Conservation (phyloP, 2,888 invertebrate species). For the Pachymerium ferrugineum region DNA sequence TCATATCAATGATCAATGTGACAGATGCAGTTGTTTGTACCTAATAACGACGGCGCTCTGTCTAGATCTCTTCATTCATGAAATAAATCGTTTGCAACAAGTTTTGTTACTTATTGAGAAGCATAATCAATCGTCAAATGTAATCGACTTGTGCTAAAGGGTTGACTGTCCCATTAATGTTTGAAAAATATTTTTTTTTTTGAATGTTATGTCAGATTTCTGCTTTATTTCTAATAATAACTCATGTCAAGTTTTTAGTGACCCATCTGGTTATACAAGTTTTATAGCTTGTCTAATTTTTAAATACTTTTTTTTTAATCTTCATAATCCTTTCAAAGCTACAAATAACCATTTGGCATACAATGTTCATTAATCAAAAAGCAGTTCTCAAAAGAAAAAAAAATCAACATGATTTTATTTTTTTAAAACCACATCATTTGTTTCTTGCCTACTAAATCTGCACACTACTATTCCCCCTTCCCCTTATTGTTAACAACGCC, state of each 20-base stretch:
- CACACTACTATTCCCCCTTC: background rate
- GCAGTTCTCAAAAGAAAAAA: too few species aligned
- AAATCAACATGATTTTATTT: too few species aligned
- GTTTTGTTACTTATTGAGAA: too few species aligned
- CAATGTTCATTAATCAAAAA: slow-evolving; percentile 4
- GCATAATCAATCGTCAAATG: too few species aligned
- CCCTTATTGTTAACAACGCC: background rate
- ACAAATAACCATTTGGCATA: slow-evolving; percentile 6
- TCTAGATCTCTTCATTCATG: too few species aligned
- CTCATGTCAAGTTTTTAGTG: background rate
- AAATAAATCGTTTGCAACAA: too few species aligned
- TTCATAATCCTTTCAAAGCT: background rate
- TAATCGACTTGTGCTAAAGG: too few species aligned
- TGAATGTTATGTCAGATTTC: background rate
- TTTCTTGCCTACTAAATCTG: background rate
- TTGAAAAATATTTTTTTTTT: too few species aligned
- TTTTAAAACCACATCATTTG: background rate
- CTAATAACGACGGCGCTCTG: too few species aligned
- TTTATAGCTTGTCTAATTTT: background rate
- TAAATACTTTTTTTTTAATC: background rate
- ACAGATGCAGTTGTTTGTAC: too few species aligned
- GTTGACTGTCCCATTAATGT: too few species aligned
- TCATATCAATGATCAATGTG: too few species aligned
- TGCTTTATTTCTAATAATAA: background rate
- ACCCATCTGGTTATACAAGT: slow-evolving; percentile 5